phyloP scores from a whole-genome alignment of 2,113 vertebrate species.

The Aix galericulata region DNA sequence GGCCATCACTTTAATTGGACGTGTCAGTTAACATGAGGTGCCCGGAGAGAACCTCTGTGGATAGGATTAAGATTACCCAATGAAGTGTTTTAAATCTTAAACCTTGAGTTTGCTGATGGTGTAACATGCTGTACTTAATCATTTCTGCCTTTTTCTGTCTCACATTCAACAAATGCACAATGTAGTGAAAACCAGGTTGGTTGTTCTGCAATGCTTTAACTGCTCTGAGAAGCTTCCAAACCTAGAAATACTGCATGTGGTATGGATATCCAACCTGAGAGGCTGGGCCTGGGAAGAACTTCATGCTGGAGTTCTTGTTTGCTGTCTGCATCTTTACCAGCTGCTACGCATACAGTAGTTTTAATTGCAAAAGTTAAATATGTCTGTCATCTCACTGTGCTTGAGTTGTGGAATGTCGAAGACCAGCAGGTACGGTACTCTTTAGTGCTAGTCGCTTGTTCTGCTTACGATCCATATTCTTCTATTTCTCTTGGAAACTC shows the following conservation, averaged over 20 bases:
- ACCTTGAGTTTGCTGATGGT: conserved; percentile 70
- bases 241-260: not conserved
- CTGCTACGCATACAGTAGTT: not conserved
- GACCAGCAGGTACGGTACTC: conserved; percentile 73
- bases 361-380: conserved; percentile 63
- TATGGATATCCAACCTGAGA: conserved; percentile 44
- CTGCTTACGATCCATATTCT: not conserved
- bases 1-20: conserved; percentile 77
- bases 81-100: conserved; percentile 72
- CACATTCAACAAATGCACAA: not conserved
- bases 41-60: conserved; percentile 72
- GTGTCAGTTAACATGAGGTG: conserved; percentile 84
- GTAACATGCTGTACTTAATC: conserved; percentile 55
- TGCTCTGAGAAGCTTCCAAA: not conserved
- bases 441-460: not conserved
- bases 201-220: not conserved
- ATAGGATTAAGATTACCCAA: conserved; percentile 77
- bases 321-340: not conserved
- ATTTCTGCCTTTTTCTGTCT: conserved; percentile 61
- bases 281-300: conserved; percentile 25
- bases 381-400: conserved; percentile 80
- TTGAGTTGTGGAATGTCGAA: conserved; percentile 78
- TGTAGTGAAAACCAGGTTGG: not conserved
- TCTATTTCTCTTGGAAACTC: not conserved
- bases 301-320: not conserved